Percentiles rank a stretch among this genome's conserved stretches.
Conservation (phyloP, 2,113 vertebrate species). For the Chionomys nivalis region DNA sequence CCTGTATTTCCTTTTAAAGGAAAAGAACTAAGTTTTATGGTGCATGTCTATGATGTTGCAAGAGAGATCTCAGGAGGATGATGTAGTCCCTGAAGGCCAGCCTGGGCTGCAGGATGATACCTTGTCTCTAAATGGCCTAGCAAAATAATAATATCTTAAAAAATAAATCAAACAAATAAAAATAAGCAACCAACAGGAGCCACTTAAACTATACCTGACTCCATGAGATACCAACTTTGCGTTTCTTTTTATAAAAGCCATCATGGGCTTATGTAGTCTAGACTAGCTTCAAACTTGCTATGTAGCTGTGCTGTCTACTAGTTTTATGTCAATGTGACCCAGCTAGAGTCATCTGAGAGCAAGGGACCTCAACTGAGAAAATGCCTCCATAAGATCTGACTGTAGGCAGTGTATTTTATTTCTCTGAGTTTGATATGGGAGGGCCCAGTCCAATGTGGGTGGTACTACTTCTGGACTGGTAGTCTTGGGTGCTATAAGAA, state of each 20-base stretch:
- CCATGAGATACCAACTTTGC: neutral
- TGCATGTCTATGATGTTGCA: neutral
- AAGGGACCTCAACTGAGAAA: neutral
- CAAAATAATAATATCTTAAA: neutral
- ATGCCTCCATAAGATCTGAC: neutral
- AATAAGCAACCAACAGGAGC: neutral
- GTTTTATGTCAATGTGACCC: neutral
- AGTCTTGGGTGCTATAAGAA: neutral
- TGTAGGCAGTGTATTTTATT: neutral
- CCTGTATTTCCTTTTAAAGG: slow-evolving; percentile 4
- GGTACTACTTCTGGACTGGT: neutral
- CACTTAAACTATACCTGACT: slow-evolving; percentile 42
- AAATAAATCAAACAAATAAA: neutral
- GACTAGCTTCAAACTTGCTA: neutral
- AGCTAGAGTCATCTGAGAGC: neutral
- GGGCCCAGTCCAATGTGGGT: neutral
- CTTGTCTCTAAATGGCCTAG: neutral
- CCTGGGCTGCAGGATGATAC: neutral
- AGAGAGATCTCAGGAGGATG: neutral
- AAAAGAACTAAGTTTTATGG: neutral
- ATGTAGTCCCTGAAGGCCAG: neutral
- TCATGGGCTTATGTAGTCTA: neutral
- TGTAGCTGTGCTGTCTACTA: neutral
- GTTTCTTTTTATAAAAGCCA: slow-evolving; percentile 16
- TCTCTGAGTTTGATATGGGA: neutral